A percentile compares a stretch with the other conserved stretches of the same genome.
These are phyloP conservation scores for Scaptomyza pallida DNA, from an alignment of 1,140 invertebrate genomes.

Conservation along the genomic window DNA sequence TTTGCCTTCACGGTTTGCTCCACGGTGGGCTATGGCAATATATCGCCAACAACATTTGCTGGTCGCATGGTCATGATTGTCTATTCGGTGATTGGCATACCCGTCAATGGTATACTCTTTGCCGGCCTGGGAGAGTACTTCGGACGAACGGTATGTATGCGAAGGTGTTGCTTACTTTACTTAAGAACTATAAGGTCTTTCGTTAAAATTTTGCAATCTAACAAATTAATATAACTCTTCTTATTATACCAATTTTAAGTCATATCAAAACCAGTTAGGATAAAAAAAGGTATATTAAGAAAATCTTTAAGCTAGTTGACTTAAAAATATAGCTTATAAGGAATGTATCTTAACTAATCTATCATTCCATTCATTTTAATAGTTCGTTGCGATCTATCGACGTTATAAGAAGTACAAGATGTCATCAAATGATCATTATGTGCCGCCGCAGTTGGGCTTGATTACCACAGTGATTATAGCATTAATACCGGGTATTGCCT, in stretches of 20 bases:
- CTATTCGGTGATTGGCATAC: slow-evolving; percentile 97
- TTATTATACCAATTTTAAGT: neutral
- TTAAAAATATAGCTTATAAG: neutral
- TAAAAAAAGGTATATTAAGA: neutral
- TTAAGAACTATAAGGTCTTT: too few species aligned
- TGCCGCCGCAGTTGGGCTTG: slow-evolving; percentile 89
- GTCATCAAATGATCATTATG: slow-evolving; percentile 85
- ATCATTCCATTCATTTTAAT: neutral
- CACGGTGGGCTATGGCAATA: slow-evolving; percentile 96
- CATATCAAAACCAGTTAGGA: neutral
- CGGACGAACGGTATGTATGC: slow-evolving; percentile 87
- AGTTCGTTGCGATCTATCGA: slow-evolving; percentile 89
- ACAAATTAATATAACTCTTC: neutral
- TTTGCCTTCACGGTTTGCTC: slow-evolving; percentile 97
- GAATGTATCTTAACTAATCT: neutral
- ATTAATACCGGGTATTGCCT: slow-evolving; percentile 92
- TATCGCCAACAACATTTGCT: slow-evolving; percentile 92
- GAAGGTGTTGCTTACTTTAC: too few species aligned
- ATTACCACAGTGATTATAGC: slow-evolving; percentile 91
- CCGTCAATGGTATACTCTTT: slow-evolving; percentile 94
- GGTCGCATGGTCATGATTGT: slow-evolving; percentile 95
- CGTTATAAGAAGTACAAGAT: slow-evolving; percentile 91
- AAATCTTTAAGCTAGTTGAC: neutral
- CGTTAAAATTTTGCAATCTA: too few species aligned
- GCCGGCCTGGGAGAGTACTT: slow-evolving; percentile 92